Base-by-base conservation (phyloP, 1,140 invertebrate species). In the Nephila pilipes region DNA sequence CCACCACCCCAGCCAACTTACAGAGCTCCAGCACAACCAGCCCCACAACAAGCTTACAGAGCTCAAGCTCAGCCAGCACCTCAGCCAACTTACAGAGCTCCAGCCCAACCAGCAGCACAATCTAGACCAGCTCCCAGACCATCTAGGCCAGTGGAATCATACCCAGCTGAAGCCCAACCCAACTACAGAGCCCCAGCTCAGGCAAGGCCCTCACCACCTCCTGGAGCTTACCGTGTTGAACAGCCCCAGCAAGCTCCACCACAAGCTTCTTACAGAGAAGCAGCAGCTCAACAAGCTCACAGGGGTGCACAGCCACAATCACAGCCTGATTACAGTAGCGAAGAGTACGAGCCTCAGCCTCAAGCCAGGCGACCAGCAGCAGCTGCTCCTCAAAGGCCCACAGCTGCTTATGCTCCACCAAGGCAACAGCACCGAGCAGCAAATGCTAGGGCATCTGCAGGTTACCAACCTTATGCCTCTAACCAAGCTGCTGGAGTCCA, bases 401-500 rank as follows among this genome's bases (percentile, higher is more conserved):
- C 54, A 46, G 89, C 32, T 14, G 46, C 38, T 18, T 87, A 87
- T 20, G 54, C 91, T 18, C 85, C 91, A 38, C 63, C 83, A 1
- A 75, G 85, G 57, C 54, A 57, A 46, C 88, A 85, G 32, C 46
- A 93, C 4, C 25, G 63, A 54, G 69, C 46, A 20, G 1, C 60
- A 46, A 81, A 5, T 63, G 75, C 85, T 2, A 89, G 85, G 14
- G 36, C 85, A 5, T 32, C 36, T n/a, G 55, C 46, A 10, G 75
- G 36, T n/a, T 93, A 93, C 32, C 92, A 69, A 55, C 36, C 69
- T 10, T 93, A 93, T 29, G 92, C 92, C 8, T 29, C 92, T 1
- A 93, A 89, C 79, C 92, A 93, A 57, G 85, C 90, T 16, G 93
- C 93, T 54, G 93, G 90, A 18, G 93, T 94, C 22, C 81, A 94